Evolutionary conservation across 2,888 invertebrate species (phyloP).

Genomic region (Conistra vaccinii): DNA sequence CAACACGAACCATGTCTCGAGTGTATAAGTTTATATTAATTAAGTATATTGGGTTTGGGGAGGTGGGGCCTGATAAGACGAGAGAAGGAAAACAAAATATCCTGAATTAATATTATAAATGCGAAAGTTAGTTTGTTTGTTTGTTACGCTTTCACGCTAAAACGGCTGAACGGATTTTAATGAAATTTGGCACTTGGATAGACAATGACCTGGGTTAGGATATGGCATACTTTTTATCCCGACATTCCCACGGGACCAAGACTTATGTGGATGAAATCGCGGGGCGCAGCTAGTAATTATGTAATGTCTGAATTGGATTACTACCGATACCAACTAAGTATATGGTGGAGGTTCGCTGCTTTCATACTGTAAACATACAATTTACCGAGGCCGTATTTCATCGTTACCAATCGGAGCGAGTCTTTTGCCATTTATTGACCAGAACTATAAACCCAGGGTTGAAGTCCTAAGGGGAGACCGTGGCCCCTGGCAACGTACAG

Average conservation of each 20-base stretch:
- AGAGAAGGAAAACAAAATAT: constrained; percentile 10
- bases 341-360: neutral
- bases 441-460: constrained; percentile 16
- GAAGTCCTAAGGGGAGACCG: no score
- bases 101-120: no score
- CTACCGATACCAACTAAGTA: neutral
- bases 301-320: neutral
- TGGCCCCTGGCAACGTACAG: no score
- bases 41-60: constrained; percentile 44
- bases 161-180: no score
- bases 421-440: constrained; percentile 14
- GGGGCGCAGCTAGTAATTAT: no score
- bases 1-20: constrained; percentile 71
- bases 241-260: no score
- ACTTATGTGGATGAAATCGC: no score
- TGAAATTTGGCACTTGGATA: no score
- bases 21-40: constrained; percentile 67
- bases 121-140: no score
- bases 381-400: constrained; percentile 35
- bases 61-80: constrained; percentile 30
- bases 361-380: neutral
- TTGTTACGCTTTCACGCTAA: no score
- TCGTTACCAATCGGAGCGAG: constrained; percentile 20
- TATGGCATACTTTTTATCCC: no score
- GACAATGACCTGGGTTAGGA: no score